Evolutionary conservation across 2,888 invertebrate genomes (phyloP).

Genomic region (Pantelozetes paolii): DNA sequence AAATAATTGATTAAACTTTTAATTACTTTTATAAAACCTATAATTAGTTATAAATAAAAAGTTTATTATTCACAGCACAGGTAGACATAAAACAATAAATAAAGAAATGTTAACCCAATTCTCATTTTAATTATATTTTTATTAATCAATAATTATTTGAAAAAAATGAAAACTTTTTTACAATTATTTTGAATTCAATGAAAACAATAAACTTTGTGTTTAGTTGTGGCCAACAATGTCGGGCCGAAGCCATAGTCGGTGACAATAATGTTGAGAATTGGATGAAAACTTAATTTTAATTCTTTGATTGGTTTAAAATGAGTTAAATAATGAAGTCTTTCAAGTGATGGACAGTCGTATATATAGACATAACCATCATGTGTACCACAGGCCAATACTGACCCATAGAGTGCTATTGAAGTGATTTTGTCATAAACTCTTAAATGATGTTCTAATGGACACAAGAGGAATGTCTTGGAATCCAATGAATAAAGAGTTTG

Average conservation of each 20-base stretch:
- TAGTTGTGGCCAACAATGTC: neutral
- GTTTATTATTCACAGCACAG: too few species aligned
- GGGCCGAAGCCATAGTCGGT: neutral
- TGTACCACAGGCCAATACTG: slow-evolving; percentile 11
- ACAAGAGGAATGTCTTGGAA: slow-evolving; percentile 15
- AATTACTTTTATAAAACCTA: too few species aligned
- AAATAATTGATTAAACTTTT: too few species aligned
- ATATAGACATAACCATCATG: neutral
- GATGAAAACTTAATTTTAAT: neutral
- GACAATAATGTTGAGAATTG: neutral
- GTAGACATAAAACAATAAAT: too few species aligned
- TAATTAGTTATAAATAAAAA: too few species aligned
- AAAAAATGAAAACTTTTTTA: too few species aligned
- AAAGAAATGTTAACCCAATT: too few species aligned
- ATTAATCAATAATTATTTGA: too few species aligned
- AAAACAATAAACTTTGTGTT: neutral
- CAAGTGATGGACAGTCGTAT: neutral
- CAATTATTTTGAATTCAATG: neutral
- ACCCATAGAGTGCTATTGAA: neutral
- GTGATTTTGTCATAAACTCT: neutral
- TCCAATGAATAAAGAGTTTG: neutral
- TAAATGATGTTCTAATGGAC: neutral
- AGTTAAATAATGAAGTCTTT: neutral
- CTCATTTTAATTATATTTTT: too few species aligned
- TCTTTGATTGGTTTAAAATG: neutral